A percentile compares a stretch with the other conserved stretches of the same genome.
phyloP scores from a whole-genome alignment of 2,113 vertebrate species.

The Ascaphus truei region DNA sequence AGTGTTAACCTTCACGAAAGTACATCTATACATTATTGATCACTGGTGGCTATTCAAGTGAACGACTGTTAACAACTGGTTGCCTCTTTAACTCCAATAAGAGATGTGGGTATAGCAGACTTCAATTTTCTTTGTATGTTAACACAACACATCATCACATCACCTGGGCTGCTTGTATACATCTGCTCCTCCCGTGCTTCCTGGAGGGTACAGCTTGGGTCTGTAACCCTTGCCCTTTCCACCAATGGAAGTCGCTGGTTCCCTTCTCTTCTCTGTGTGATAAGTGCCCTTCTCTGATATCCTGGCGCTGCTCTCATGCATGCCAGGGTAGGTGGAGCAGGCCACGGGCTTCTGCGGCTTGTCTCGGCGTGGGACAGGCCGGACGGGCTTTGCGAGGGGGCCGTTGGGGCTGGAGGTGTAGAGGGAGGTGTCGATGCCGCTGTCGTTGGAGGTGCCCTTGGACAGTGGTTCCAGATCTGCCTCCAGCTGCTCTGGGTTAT shows the following conservation, averaged over 20 bases:
- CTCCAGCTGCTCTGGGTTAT: slow-evolving; percentile 62
- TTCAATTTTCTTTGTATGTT: no score
- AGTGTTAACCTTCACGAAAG: no score
- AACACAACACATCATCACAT: no score
- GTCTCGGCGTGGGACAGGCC: slow-evolving; percentile 18
- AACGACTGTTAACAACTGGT: no score
- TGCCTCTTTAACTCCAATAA: no score
- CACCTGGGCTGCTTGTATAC: slow-evolving; percentile 50
- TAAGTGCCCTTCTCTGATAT: slow-evolving; percentile 29
- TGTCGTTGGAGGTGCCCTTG: slow-evolving; percentile 83
- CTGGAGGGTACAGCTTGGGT: slow-evolving; percentile 69
- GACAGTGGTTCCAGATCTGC: slow-evolving; percentile 67
- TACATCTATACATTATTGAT: no score
- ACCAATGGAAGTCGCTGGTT: slow-evolving; percentile 69
- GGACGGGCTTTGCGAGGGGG: slow-evolving; percentile 47
- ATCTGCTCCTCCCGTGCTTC: slow-evolving; percentile 44
- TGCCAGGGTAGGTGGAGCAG: slow-evolving; percentile 52
- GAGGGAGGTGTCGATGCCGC: slow-evolving; percentile 78
- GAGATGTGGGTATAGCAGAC: no score
- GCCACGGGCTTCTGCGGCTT: slow-evolving; percentile 61
- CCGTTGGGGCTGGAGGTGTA: slow-evolving; percentile 60
- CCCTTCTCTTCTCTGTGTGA: slow-evolving; percentile 53
- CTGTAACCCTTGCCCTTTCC: no score
- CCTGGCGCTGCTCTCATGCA: slow-evolving; percentile 54
- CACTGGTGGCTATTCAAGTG: no score